These are phyloP conservation scores for Epinephelus coioides DNA, from an alignment of 2,797 vertebrate genomes.

Conservation along the genomic window DNA sequence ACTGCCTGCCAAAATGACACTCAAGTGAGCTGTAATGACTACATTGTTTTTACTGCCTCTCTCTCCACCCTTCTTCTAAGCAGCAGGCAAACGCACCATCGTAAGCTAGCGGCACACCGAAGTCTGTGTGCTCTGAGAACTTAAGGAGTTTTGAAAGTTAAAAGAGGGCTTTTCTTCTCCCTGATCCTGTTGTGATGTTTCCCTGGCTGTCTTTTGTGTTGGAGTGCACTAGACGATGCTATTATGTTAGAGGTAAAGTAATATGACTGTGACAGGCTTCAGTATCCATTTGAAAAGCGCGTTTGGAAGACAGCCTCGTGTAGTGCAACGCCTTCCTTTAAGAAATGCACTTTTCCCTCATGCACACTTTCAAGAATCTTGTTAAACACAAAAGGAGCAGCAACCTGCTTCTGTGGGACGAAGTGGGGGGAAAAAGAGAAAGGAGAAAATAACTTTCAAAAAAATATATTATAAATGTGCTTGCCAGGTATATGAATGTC, in stretches of 20 bases:
- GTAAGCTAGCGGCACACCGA: slow-evolving; percentile 81
- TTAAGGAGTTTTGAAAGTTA: slow-evolving; percentile 89
- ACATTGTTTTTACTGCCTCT: slow-evolving; percentile 79
- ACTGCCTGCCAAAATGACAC: slow-evolving; percentile 86
- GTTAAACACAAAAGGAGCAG: slow-evolving; percentile 87
- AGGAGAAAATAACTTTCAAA: slow-evolving; percentile 78
- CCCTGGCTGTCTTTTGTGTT: slow-evolving; percentile 82
- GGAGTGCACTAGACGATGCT: slow-evolving; percentile 83
- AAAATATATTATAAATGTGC: slow-evolving; percentile 79
- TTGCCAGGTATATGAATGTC: slow-evolving; percentile 82
- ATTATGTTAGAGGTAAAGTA: slow-evolving; percentile 86
- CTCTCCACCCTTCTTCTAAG: slow-evolving; percentile 74
- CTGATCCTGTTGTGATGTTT: slow-evolving; percentile 87
- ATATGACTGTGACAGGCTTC: slow-evolving; percentile 87
- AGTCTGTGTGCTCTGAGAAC: slow-evolving; percentile 85
- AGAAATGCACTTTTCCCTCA: slow-evolving; percentile 86
- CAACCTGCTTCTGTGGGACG: slow-evolving; percentile 81
- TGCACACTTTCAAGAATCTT: slow-evolving; percentile 88
- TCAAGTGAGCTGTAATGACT: slow-evolving; percentile 86
- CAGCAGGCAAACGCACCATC: slow-evolving; percentile 70
- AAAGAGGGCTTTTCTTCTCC: slow-evolving; percentile 85
- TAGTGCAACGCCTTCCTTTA: slow-evolving; percentile 83
- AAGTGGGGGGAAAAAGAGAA: slow-evolving; percentile 52
- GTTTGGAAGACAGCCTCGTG: slow-evolving; percentile 80
- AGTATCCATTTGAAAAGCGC: slow-evolving; percentile 83